These are phyloP conservation scores for Clarias batrachus DNA, from an alignment of 2,113 vertebrate genomes.

Conservation along the genomic window DNA sequence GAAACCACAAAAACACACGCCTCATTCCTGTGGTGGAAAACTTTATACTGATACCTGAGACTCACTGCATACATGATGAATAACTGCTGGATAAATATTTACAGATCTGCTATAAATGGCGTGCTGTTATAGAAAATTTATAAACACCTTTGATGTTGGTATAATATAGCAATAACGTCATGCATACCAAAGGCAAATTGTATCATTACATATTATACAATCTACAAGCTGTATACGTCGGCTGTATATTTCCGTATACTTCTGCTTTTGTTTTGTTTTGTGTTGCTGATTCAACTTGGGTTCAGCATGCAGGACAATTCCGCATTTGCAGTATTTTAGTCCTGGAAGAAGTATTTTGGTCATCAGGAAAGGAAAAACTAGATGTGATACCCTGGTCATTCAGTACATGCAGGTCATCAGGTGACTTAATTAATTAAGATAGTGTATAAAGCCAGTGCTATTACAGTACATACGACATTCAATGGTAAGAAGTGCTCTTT, in stretches of 20 bases:
- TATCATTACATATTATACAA: no score
- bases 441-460: no score
- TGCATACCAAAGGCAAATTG: neutral
- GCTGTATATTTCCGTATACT: neutral
- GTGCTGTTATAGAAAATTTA: neutral
- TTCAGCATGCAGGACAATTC: neutral
- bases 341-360: neutral
- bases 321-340: neutral
- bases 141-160: neutral
- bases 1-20: neutral
- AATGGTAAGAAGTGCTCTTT: neutral
- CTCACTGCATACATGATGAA: neutral
- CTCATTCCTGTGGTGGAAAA: neutral
- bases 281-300: neutral
- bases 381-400: no score
- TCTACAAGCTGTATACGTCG: no score
- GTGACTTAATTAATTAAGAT: no score
- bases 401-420: no score
- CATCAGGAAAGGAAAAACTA: no score
- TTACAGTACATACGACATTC: neutral
- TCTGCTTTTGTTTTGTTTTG: neutral
- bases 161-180: neutral
- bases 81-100: neutral
- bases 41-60: neutral
- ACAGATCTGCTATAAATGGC: neutral